Evolutionary conservation across 2,113 vertebrate species (phyloP).

Genomic region (Zapus hudsonius): DNA sequence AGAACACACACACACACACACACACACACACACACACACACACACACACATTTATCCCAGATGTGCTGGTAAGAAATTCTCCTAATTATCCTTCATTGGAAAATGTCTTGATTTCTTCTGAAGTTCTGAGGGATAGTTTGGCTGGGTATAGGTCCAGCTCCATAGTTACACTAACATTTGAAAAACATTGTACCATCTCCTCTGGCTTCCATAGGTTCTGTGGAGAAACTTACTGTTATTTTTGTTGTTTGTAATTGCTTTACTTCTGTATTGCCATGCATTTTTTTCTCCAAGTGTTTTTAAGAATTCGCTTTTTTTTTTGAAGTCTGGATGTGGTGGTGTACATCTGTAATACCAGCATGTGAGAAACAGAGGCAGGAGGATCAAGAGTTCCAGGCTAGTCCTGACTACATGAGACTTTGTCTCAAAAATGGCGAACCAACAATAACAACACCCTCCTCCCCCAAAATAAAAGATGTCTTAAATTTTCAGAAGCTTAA

Average conservation of each 20-base stretch:
- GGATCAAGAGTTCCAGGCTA: too few species aligned
- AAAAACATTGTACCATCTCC: background rate
- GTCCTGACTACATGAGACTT: too few species aligned
- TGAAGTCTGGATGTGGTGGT: too few species aligned
- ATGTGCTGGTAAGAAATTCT: background rate
- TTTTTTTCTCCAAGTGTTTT: background rate
- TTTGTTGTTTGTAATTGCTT: too few species aligned
- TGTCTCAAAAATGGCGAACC: too few species aligned
- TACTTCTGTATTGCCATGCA: background rate
- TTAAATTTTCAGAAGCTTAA: background rate
- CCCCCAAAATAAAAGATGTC: too few species aligned
- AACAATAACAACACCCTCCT: too few species aligned
- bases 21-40: too few species aligned
- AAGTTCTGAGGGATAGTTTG: background rate
- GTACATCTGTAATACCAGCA: too few species aligned
- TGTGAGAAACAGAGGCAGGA: too few species aligned
- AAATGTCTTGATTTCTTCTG: conserved; percentile 9
- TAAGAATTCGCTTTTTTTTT: background rate
- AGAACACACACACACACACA: too few species aligned
- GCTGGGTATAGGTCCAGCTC: background rate
- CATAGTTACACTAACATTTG: background rate
- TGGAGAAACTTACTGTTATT: background rate
- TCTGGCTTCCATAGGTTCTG: background rate
- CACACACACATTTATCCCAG: background rate
- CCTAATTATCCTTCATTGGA: background rate